These are phyloP conservation scores for Caenorhabditis zanzibari DNA, from an alignment of 2,888 invertebrate species.

Conservation along the genomic window DNA sequence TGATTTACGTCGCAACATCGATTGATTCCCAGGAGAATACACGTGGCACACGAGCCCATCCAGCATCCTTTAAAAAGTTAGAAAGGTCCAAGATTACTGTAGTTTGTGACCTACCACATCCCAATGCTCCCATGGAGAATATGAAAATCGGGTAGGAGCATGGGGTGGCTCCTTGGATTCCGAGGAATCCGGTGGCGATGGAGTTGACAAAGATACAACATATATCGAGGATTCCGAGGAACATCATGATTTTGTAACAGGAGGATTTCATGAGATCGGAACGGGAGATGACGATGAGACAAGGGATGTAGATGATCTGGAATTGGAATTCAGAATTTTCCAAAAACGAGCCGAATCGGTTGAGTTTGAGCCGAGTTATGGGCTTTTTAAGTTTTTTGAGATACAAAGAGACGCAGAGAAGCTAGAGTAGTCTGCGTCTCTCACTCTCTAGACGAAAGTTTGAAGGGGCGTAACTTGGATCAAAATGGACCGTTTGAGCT, in stretches of 20 bases:
- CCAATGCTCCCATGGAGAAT: slow-evolving; percentile 49
- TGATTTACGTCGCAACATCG: slow-evolving; percentile 64
- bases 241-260: slow-evolving; percentile 65
- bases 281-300: slow-evolving; percentile 42
- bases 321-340: not conserved
- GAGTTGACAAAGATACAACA: slow-evolving; percentile 56
- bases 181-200: slow-evolving; percentile 48
- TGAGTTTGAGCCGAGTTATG: too few species aligned
- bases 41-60: slow-evolving; percentile 62
- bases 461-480: too few species aligned
- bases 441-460: too few species aligned
- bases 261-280: slow-evolving; percentile 62
- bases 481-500: too few species aligned
- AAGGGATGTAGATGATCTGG: slow-evolving; percentile 55
- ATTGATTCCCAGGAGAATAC: slow-evolving; percentile 58
- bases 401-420: too few species aligned
- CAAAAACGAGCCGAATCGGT: too few species aligned
- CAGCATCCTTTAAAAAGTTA: slow-evolving; percentile 45
- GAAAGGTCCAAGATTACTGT: not conserved
- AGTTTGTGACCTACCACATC: slow-evolving; percentile 32
- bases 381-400: too few species aligned
- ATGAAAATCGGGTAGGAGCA: slow-evolving; percentile 55
- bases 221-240: slow-evolving; percentile 53
- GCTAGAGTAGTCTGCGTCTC: too few species aligned
- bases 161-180: slow-evolving; percentile 50